Conservation (phyloP, 2,797 vertebrate genomes). For the Phoebastria nigripes region DNA sequence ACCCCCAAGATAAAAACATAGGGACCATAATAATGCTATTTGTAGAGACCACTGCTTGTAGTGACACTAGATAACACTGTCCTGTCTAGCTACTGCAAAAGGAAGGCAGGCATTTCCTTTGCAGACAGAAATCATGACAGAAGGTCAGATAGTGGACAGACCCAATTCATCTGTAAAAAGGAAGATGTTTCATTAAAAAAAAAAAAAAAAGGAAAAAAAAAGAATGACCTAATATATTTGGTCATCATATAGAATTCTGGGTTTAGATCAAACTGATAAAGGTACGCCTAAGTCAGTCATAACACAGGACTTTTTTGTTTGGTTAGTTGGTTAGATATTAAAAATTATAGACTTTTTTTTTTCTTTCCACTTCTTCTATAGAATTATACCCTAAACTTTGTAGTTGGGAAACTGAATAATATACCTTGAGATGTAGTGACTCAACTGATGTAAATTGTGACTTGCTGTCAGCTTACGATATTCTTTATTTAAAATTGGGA, state of each 20-base stretch:
- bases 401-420: neutral
- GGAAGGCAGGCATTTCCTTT: slow-evolving; percentile 72
- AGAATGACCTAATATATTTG: neutral
- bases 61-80: slow-evolving; percentile 66
- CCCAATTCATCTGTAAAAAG: slow-evolving; percentile 55
- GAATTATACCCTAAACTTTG: neutral
- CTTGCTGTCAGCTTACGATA: neutral
- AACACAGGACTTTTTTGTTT: neutral
- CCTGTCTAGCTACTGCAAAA: slow-evolving; percentile 68
- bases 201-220: neutral
- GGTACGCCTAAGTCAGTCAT: neutral
- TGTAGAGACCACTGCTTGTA: slow-evolving; percentile 65
- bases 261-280: neutral
- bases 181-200: neutral
- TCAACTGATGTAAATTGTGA: neutral
- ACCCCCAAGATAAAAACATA: slow-evolving; percentile 78
- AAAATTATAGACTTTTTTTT: neutral
- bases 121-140: slow-evolving; percentile 69
- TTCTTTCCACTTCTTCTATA: neutral
- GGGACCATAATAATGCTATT: slow-evolving; percentile 76
- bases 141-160: slow-evolving; percentile 73
- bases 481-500: neutral
- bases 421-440: neutral
- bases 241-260: neutral
- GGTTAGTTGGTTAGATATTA: neutral